Conservation (phyloP, 2,113 vertebrate species). For the Neomonachus schauinslandi region DNA sequence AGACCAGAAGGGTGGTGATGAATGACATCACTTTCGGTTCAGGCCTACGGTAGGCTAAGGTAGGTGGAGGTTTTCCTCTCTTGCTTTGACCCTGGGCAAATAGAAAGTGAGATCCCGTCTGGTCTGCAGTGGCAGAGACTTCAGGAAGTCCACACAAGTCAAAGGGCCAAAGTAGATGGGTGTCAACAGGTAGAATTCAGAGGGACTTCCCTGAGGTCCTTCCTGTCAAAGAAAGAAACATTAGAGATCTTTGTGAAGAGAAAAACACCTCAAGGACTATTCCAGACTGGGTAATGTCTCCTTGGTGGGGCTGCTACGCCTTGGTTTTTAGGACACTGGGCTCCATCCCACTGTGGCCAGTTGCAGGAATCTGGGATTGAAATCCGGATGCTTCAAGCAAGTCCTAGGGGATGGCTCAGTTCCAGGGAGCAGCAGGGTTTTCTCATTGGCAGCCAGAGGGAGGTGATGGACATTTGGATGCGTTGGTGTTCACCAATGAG, state of each 20-base stretch:
- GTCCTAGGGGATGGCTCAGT: neutral
- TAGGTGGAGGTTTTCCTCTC: neutral
- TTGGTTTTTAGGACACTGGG: neutral
- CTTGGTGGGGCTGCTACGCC: too few relatives aligned
- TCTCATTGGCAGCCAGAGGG: neutral
- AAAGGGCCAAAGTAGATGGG: neutral
- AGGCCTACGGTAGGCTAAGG: neutral
- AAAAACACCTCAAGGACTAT: neutral
- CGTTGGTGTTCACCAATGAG: neutral
- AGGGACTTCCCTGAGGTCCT: conserved; percentile 50
- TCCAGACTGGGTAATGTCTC: neutral
- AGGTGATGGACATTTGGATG: neutral
- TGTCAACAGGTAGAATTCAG: conserved; percentile 35
- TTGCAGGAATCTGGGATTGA: neutral
- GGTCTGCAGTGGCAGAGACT: neutral
- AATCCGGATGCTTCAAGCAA: neutral
- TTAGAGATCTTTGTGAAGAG: neutral
- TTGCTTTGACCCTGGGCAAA: neutral
- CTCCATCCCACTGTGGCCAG: neutral
- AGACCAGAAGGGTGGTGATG: neutral
- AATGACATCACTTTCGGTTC: neutral
- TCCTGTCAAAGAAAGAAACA: conserved; percentile 60
- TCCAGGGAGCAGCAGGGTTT: neutral
- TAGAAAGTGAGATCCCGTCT: neutral
- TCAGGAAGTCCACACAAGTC: conserved; percentile 4